Evolutionary conservation across 2,113 vertebrate genomes (phyloP), one percentile per base, ranked within the genome.

Genomic region (Orycteropus afer): DNA sequence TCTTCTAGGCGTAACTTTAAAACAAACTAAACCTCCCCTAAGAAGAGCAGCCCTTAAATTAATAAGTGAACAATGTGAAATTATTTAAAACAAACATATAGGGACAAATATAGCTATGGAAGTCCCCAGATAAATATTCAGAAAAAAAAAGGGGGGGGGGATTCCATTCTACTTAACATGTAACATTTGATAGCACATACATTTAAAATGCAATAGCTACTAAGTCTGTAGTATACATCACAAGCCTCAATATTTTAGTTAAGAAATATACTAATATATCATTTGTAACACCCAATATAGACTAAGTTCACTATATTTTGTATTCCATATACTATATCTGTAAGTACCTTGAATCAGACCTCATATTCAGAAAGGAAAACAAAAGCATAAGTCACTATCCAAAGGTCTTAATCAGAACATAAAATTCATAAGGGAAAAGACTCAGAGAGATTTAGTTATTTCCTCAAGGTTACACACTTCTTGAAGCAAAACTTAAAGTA

Each of bases 341-440:
- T 78, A 80, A 88, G 65, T 81, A 93, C 23, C 25, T 63, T 89
- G 61, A 92, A 51, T 83, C 73, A 85, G 55, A 91, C 23, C 40
- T 84, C 69, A 67, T 61, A 45, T 85, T 93, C 17, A 40, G 74
- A 74, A 79, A 74, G 40, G 5, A 86, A 45, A 69, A 7, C 22
- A 89, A 86, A 95, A 14, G 29, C 13, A 49, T 67, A 81, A 32
- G 27, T 82, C 23, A 88, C 34, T 86, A 42, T 40, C 32, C 3
- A 81, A 93, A 92, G 11, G 42, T 32, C 40, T 89, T 74, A 78
- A 89, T 57, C 49, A 89, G 12, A 95, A 23, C 45, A 51, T 4
- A 82, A 20, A 83, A 51, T 51, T 59, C 10, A 88, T 45, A 80
- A 3, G 11, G 2, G 42, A 2, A 49, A 86, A 71, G 59, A 34